Evolutionary conservation across 2,888 invertebrate species (phyloP).

Genomic region (Resseliella maxima): DNA sequence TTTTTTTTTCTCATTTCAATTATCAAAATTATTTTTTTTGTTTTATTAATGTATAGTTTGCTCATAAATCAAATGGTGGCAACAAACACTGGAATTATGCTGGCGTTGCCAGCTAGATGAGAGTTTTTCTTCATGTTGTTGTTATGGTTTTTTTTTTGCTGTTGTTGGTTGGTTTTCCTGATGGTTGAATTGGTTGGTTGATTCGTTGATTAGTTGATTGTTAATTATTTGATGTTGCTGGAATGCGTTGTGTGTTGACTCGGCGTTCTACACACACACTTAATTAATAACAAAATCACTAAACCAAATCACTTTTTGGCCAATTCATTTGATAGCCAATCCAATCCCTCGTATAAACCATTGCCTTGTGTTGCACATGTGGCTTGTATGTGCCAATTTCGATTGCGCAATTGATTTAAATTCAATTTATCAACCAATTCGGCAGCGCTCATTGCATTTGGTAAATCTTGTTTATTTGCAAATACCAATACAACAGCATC

Average conservation of each 20-base stretch:
- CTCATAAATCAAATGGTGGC: neutral
- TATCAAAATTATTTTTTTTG: neutral
- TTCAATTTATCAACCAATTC: slow-evolving; percentile 99
- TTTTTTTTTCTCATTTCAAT: neutral
- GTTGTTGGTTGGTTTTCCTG: too few species aligned
- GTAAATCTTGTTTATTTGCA: slow-evolving; percentile 99
- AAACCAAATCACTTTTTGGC: slow-evolving; percentile 75
- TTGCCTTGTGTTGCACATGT: slow-evolving; percentile 99
- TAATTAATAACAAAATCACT: neutral
- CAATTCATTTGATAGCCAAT: slow-evolving; percentile 99
- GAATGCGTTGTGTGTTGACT: too few species aligned
- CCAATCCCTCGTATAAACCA: slow-evolving; percentile 98
- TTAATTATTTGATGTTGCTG: neutral
- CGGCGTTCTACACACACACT: too few species aligned
- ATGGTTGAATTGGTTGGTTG: too few species aligned
- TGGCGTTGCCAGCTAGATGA: neutral
- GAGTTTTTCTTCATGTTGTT: neutral
- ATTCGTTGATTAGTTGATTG: too few species aligned
- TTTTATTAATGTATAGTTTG: neutral
- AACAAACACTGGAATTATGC: neutral
- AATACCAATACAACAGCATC: slow-evolving; percentile 99
- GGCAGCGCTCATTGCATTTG: slow-evolving; percentile 99
- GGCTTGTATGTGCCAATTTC: slow-evolving; percentile 98
- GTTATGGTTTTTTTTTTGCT: neutral
- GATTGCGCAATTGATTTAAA: slow-evolving; percentile 96